Percentiles rank a stretch among this genome's conserved stretches.
Evolutionary conservation across 2,888 invertebrate species (phyloP).

Genomic region (Cheilosia urbana): DNA sequence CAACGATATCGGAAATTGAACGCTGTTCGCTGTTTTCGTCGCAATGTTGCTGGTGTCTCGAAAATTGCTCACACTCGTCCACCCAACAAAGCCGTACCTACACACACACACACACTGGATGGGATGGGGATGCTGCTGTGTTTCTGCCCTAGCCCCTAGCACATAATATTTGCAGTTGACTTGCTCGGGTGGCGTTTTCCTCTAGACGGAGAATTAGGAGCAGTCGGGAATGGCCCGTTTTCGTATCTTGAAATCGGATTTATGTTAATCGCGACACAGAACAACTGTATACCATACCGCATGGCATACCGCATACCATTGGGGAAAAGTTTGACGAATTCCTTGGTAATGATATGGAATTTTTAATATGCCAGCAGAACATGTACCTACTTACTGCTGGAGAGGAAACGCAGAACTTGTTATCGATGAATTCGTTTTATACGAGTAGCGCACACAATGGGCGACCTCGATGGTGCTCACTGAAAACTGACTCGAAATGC

Average conservation of each 20-base stretch:
- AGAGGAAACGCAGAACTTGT: constrained; percentile 35
- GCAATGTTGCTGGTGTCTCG: constrained; percentile 39
- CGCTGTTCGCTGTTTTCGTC: constrained; percentile 63
- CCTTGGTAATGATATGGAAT: constrained; percentile 40
- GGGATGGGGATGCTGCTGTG: neutral
- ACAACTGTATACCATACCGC: neutral
- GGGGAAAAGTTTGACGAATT: constrained; percentile 37
- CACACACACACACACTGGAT: neutral
- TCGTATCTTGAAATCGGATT: constrained; percentile 38
- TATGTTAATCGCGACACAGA: constrained; percentile 54
- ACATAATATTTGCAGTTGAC: neutral
- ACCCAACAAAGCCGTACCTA: constrained; percentile 2
- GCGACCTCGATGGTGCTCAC: constrained; percentile 26
- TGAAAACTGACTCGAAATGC: neutral
- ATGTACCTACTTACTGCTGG: neutral
- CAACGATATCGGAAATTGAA: constrained; percentile 69
- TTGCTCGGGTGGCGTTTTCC: neutral
- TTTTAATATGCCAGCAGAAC: constrained; percentile 13
- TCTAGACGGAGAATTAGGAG: neutral
- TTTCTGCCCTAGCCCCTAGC: constrained; percentile 5
- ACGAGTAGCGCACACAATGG: constrained; percentile 1
- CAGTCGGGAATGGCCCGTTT: neutral
- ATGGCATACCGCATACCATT: neutral
- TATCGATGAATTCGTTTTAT: constrained; percentile 38
- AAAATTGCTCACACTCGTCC: constrained; percentile 34